Percentiles rank a stretch among this genome's conserved stretches.
Evolutionary conservation across 2,113 vertebrate species (phyloP).

Genomic region (Capra hircus): DNA sequence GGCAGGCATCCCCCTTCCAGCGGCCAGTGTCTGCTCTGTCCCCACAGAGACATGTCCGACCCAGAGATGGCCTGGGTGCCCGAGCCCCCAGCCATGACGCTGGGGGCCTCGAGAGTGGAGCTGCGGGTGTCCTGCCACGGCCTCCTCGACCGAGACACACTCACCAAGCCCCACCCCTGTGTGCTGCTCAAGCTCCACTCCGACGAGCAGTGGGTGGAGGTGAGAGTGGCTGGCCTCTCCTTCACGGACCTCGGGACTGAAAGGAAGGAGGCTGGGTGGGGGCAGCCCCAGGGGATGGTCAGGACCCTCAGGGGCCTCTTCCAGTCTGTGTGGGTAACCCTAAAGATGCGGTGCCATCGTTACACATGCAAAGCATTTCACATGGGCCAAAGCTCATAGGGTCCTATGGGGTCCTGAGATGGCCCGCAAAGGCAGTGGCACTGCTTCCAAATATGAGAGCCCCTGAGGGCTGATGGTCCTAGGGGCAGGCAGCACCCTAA

Average conservation of each 20-base stretch:
- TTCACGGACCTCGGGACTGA: neutral
- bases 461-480: neutral
- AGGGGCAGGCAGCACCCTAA: neutral
- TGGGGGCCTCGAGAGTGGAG: constrained; percentile 90
- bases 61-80: constrained; percentile 75
- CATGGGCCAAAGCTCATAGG: neutral
- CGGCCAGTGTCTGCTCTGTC: constrained; percentile 25
- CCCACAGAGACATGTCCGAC: constrained; percentile 76
- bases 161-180: constrained; percentile 88
- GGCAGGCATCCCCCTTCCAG: neutral
- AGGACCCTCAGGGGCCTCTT: neutral
- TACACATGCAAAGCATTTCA: neutral
- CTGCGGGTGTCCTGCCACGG: constrained; percentile 88
- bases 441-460: neutral
- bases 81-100: constrained; percentile 86
- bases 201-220: constrained; percentile 91
- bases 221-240: constrained; percentile 52
- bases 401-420: neutral
- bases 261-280: neutral
- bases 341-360: neutral
- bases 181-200: constrained; percentile 89
- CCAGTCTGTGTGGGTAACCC: neutral
- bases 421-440: neutral
- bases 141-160: constrained; percentile 86
- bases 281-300: neutral